phyloP scores from a whole-genome alignment of 2,888 invertebrate species.

The Pheosia tremula region DNA sequence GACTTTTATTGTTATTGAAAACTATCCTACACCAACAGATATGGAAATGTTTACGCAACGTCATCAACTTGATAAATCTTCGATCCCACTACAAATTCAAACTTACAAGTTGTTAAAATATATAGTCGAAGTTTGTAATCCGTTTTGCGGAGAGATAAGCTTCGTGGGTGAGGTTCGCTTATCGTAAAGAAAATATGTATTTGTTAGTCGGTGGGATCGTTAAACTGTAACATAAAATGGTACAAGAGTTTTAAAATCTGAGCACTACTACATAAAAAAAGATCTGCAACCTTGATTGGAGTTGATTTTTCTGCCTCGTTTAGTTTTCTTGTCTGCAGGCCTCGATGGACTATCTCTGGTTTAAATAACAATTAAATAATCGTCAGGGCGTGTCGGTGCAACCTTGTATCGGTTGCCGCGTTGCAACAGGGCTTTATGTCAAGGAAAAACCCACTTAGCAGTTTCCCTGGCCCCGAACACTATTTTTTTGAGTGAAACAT shows the following conservation, averaged over 20 bases:
- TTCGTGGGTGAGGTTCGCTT: conserved; percentile 52
- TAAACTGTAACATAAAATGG: conserved; percentile 11
- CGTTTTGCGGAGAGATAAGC: conserved; percentile 62
- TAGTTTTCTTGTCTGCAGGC: conserved; percentile 45
- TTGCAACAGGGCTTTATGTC: conserved; percentile 82
- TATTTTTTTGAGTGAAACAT: conserved; percentile 50
- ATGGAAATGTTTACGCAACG: conserved; percentile 22
- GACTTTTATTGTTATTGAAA: not conserved
- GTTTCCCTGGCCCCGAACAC: conserved; percentile 80
- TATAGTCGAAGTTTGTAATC: conserved; percentile 62
- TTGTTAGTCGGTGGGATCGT: conserved; percentile 43
- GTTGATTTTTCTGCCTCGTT: conserved; percentile 37
- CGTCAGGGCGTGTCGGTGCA: conserved; percentile 80
- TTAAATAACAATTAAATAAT: conserved; percentile 83
- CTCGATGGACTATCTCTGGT: conserved; percentile 64
- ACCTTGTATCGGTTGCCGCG: conserved; percentile 80
- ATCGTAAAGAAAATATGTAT: conserved; percentile 56
- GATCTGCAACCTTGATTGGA: conserved; percentile 25
- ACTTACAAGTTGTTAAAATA: conserved; percentile 56
- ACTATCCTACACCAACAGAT: not conserved
- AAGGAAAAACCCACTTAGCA: conserved; percentile 81
- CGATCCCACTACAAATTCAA: conserved; percentile 50
- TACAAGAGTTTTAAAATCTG: conserved; percentile 10
- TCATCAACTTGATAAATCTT: conserved; percentile 44
- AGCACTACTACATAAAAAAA: conserved; percentile 18